Evolutionary conservation across 1,140 invertebrate genomes (phyloP).

Genomic region (Drosophila melanica): DNA sequence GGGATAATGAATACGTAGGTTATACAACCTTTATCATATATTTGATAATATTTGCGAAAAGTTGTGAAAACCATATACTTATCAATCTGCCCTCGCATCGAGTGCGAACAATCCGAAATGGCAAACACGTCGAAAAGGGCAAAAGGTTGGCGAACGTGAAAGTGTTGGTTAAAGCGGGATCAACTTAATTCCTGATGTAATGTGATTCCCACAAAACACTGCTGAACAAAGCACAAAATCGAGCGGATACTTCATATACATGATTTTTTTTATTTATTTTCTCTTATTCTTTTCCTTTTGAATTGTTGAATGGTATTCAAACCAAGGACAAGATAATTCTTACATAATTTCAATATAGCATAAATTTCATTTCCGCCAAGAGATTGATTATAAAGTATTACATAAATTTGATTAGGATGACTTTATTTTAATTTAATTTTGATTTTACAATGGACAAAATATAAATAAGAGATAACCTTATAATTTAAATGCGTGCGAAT

Average conservation of each 20-base stretch:
- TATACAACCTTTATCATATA: too few relatives aligned
- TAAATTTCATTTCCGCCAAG: not conserved
- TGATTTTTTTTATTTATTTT: not conserved
- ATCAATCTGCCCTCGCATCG: conserved; percentile 1
- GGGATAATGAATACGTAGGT: too few relatives aligned
- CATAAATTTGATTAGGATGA: too few relatives aligned
- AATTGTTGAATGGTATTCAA: not conserved
- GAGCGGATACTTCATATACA: conserved; percentile 1
- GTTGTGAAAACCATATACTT: not conserved
- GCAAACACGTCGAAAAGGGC: conserved; percentile 46
- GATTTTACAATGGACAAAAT: too few relatives aligned
- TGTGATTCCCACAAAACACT: conserved; percentile 31
- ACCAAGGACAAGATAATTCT: conserved; percentile 9
- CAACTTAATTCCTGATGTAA: conserved; percentile 39
- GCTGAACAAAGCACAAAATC: not conserved
- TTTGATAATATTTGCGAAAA: too few relatives aligned
- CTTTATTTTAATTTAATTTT: too few relatives aligned
- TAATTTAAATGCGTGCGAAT: too few relatives aligned
- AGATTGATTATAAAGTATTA: not conserved
- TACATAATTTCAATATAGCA: not conserved
- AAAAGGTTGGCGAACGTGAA: conserved; percentile 44
- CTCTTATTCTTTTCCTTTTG: not conserved
- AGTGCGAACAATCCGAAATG: conserved; percentile 38
- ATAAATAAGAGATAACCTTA: too few relatives aligned
- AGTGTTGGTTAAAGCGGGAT: conserved; percentile 32